Evolutionary conservation across 2,113 vertebrate genomes (phyloP).

Genomic region (Ceratotherium simum): DNA sequence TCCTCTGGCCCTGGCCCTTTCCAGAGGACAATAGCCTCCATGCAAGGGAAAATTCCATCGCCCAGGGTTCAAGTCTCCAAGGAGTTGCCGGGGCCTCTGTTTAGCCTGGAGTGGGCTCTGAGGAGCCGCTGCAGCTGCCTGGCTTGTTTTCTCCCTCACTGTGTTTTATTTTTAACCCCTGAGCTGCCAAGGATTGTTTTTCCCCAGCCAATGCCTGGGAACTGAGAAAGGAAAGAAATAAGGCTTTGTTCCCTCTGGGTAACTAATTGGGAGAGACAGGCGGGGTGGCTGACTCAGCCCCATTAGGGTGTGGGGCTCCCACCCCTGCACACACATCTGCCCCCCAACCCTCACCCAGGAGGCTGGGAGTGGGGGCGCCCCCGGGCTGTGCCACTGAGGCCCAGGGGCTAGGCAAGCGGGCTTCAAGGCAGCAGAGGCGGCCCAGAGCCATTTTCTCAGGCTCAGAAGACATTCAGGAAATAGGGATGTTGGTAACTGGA

Average conservation of each 20-base stretch:
- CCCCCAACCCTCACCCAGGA: neutral
- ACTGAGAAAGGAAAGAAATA: conserved; percentile 64
- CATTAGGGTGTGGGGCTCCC: neutral
- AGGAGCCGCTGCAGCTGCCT: conserved; percentile 80
- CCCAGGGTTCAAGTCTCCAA: conserved; percentile 86
- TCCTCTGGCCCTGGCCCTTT: conserved; percentile 83
- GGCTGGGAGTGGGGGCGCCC: neutral
- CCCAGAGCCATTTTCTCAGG: neutral
- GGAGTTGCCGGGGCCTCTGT: conserved; percentile 83
- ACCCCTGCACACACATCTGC: neutral
- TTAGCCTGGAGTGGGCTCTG: conserved; percentile 81
- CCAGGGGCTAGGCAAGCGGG: neutral
- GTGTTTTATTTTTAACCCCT: conserved; percentile 79
- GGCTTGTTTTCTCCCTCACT: conserved; percentile 46
- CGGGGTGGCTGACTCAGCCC: neutral
- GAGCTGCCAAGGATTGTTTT: conserved; percentile 69
- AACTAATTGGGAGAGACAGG: conserved; percentile 70
- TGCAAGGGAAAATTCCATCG: conserved; percentile 88
- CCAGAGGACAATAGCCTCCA: conserved; percentile 87
- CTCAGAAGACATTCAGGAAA: neutral
- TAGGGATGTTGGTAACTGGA: neutral
- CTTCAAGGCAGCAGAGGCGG: neutral
- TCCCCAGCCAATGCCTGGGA: conserved; percentile 67
- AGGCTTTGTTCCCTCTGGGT: conserved; percentile 74
- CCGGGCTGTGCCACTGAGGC: neutral